Conservation (phyloP, 2,888 invertebrate genomes). For the Cotesia congregata region DNA sequence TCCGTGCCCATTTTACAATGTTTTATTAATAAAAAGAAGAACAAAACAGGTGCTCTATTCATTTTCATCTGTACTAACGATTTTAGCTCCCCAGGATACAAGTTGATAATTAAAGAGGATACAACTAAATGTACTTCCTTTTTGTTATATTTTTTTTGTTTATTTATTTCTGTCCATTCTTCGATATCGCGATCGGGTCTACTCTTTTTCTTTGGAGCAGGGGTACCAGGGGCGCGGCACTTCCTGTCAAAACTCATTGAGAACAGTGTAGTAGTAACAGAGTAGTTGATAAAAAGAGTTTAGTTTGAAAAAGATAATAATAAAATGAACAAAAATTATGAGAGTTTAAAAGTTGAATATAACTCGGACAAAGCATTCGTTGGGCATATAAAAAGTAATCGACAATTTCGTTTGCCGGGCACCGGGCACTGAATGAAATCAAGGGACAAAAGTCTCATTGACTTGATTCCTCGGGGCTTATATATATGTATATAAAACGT, state of each 20-base stretch:
- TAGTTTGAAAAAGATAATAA: neutral
- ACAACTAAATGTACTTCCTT: slow-evolving; percentile 6
- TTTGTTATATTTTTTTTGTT: neutral
- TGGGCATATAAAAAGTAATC: slow-evolving; percentile 48
- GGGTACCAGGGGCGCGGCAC: neutral
- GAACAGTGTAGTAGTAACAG: neutral
- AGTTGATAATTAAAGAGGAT: slow-evolving; percentile 2
- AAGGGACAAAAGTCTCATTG: slow-evolving; percentile 34
- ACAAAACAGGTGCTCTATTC: too few relatives aligned
- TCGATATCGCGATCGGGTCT: neutral
- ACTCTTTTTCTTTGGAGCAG: neutral
- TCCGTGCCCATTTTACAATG: neutral
- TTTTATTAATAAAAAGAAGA: neutral
- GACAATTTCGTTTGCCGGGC: slow-evolving; percentile 46
- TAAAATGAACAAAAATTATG: neutral
- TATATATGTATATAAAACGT: neutral
- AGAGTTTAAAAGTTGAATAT: neutral
- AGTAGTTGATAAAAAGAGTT: neutral
- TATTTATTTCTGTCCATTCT: neutral
- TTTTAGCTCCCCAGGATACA: neutral
- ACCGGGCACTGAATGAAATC: slow-evolving; percentile 28
- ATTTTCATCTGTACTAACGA: slow-evolving; percentile 24
- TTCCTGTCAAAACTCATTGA: slow-evolving; percentile 19
- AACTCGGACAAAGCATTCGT: slow-evolving; percentile 39
- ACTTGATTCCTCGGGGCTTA: slow-evolving; percentile 21